Base-by-base conservation (phyloP, 1,140 invertebrate genomes). In the Diachasma alloeum region DNA sequence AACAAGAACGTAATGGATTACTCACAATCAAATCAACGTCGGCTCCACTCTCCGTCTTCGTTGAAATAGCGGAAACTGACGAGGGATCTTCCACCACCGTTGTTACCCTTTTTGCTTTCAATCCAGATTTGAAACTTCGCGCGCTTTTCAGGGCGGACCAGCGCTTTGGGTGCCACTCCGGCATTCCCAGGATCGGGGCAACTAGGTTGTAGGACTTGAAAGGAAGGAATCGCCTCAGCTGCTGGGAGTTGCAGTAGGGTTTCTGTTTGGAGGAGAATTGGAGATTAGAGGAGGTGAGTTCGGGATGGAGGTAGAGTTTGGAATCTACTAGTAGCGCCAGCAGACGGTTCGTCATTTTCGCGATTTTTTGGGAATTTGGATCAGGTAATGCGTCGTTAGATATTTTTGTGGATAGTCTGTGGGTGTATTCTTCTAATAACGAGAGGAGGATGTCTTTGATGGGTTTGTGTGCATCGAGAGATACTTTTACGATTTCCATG, bases 291-390 rank as follows among this genome's bases (percentile, higher is more conserved):
- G 79, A 69, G 24, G 81, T 83, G 8, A 56, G 63, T 44, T 39
- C 19, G 19, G 82, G 70, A 76, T 78, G 67, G 69, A 87, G 79
- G 75, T 87, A 88, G 56, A 66, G 77, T 66, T 77, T 86, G 9
- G 86, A 89, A 22, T 89, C 83, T 1, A 79, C 74, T 15, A 89
- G 78, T 39, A 86, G 77, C 70, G 86, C 81, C 11, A 87, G 79
- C 66, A 88, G 80, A 69, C 81, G 83, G 10, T 75, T 75, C 19
- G 77, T 78, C 66, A 82, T 44, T 68, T 80, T 81, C 3, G 76
- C 81, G n/a, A 74, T 74, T 13, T 63, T 79, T 6, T 70, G 71
- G 5, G 8, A 6, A 17, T 56, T 59, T 3, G 63, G 11, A 2
- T 80, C 72, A 4, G 24, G 37, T 78, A 79, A 8, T 59, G 17